Conservation (phyloP, 2,888 invertebrate genomes). For the Panorpa germanica region DNA sequence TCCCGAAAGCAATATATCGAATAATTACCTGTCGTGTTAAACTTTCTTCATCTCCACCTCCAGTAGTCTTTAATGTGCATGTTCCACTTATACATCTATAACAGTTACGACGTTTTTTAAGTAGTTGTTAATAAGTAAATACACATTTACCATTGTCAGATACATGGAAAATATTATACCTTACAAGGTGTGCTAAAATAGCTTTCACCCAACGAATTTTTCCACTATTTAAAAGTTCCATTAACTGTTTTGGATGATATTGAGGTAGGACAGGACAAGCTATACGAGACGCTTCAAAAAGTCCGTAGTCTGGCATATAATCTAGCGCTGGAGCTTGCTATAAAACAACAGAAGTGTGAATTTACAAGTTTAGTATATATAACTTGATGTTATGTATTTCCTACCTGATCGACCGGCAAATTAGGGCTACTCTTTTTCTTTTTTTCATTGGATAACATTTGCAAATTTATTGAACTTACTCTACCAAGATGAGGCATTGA, state of each 20-base stretch:
- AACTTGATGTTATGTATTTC: slow-evolving; percentile 11
- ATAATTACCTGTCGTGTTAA: slow-evolving; percentile 30
- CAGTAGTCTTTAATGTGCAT: slow-evolving; percentile 30
- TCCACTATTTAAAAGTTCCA: slow-evolving; percentile 95
- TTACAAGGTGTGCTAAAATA: slow-evolving; percentile 88
- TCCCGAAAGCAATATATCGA: not conserved
- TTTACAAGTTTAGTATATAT: slow-evolving; percentile 9
- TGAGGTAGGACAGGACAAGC: slow-evolving; percentile 97
- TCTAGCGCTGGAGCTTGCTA: slow-evolving; percentile 36
- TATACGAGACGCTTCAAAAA: slow-evolving; percentile 93
- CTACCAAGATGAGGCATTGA: slow-evolving; percentile 67
- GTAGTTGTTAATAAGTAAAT: not conserved
- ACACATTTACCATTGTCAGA: not conserved
- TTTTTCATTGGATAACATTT: slow-evolving; percentile 54
- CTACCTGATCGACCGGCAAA: slow-evolving; percentile 6
- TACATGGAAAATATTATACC: slow-evolving; percentile 25
- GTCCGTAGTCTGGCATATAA: slow-evolving; percentile 82
- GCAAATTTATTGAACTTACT: slow-evolving; percentile 69
- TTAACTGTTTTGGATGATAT: slow-evolving; percentile 96
- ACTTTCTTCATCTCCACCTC: slow-evolving; percentile 38
- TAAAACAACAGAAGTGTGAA: slow-evolving; percentile 15
- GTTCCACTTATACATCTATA: slow-evolving; percentile 41
- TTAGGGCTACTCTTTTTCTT: slow-evolving; percentile 29
- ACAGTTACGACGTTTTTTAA: too few relatives aligned
- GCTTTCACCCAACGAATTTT: slow-evolving; percentile 97